Conservation (phyloP, 2,797 vertebrate genomes). For the Anabacerthia variegaticeps region DNA sequence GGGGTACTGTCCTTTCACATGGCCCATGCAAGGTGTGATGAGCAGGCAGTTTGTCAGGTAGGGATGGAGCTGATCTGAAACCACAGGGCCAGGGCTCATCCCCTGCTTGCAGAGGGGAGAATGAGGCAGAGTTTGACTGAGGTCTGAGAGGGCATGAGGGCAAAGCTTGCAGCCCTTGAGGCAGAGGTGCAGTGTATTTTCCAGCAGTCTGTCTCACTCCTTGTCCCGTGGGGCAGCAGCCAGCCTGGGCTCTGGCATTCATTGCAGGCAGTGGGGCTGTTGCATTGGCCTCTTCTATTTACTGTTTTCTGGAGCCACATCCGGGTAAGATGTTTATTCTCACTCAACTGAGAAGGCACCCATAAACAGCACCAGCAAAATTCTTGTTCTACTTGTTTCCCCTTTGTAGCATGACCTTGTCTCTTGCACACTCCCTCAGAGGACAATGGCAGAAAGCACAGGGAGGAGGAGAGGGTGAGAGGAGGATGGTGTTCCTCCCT, state of each 20-base stretch:
- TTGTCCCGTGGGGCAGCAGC: background rate
- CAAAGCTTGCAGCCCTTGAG: background rate
- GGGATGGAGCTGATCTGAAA: background rate
- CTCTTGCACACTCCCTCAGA: background rate
- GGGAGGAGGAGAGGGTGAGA: background rate
- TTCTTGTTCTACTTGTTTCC: background rate
- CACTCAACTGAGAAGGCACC: background rate
- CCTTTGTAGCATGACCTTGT: background rate
- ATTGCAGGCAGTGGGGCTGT: background rate
- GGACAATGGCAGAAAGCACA: background rate
- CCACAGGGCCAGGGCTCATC: background rate
- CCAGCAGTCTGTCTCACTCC: background rate
- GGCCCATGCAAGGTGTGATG: fast-evolving
- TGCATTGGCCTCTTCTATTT: background rate
- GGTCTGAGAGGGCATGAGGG: background rate
- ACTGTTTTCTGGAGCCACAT: background rate
- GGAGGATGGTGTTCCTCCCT: background rate
- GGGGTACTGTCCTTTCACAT: fast-evolving
- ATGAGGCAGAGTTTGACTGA: background rate
- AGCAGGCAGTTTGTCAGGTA: background rate
- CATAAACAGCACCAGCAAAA: background rate
- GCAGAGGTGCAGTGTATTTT: background rate
- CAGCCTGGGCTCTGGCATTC: background rate
- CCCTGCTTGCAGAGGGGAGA: background rate
- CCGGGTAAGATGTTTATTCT: background rate